Conservation (phyloP, 2,797 vertebrate species). For the Erpetoichthys calabaricus region DNA sequence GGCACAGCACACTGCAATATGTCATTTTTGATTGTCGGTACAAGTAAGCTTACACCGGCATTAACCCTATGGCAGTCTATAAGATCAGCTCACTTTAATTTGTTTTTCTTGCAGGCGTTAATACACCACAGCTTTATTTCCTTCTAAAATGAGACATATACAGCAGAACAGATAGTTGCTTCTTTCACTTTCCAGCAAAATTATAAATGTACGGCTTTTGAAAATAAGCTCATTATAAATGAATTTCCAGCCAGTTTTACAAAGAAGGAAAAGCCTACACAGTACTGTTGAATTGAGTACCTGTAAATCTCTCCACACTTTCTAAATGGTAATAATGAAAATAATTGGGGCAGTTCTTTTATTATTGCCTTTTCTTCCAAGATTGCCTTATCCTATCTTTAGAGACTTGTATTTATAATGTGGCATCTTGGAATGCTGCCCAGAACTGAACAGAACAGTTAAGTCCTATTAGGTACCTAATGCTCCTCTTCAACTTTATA, state of each 20-base stretch:
- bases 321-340: too few species aligned
- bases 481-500: conserved; percentile 29
- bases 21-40: conserved; percentile 22
- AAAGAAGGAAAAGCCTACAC: too few species aligned
- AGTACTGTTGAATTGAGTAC: too few species aligned
- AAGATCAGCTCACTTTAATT: conserved; percentile 36
- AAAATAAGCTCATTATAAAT: too few species aligned
- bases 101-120: conserved; percentile 42
- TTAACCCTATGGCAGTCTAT: conserved; percentile 28
- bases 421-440: conserved; percentile 14
- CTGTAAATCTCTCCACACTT: too few species aligned
- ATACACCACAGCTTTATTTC: too few species aligned
- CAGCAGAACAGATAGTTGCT: too few species aligned
- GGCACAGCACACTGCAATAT: background rate
- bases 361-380: conserved; percentile 5
- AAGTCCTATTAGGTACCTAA: conserved; percentile 19
- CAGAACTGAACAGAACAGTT: conserved; percentile 9
- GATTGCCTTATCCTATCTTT: conserved; percentile 18
- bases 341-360: background rate
- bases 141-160: too few species aligned
- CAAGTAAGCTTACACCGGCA: conserved; percentile 42
- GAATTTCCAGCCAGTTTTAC: too few species aligned
- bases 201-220: too few species aligned
- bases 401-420: conserved; percentile 9
- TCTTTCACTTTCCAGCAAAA: too few species aligned